Evolutionary conservation across 1,140 invertebrate genomes (phyloP).

Genomic region (Eupeodes corollae): DNA sequence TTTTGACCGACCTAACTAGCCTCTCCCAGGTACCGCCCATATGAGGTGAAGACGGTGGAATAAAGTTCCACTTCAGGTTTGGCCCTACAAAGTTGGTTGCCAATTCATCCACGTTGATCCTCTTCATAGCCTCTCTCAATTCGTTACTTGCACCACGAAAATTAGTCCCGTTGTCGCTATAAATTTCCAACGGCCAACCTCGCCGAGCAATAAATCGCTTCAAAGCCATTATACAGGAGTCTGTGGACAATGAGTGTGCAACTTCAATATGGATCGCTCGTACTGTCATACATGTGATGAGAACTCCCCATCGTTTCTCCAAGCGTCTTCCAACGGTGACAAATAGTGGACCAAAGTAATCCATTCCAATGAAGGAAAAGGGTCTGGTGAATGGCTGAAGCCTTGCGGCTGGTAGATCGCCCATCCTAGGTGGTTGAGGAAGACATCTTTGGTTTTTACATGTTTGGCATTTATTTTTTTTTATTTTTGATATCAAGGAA

Average conservation of each 20-base stretch:
- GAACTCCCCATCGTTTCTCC: slow-evolving; percentile 27
- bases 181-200: too few relatives aligned
- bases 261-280: slow-evolving; percentile 18
- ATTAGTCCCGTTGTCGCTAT: too few relatives aligned
- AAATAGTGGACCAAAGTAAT: slow-evolving; percentile 3
- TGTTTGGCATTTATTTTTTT: too few relatives aligned
- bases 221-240: too few relatives aligned
- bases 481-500: background rate
- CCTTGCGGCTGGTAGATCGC: slow-evolving; percentile 11
- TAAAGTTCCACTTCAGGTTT: slow-evolving; percentile 19
- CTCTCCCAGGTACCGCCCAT: slow-evolving; percentile 23
- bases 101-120: too few relatives aligned
- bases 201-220: too few relatives aligned
- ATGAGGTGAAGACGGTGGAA: slow-evolving; percentile 15
- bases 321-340: slow-evolving; percentile 16
- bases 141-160: too few relatives aligned
- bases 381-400: slow-evolving; percentile 13
- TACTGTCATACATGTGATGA: slow-evolving; percentile 32
- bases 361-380: slow-evolving; percentile 10
- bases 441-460: background rate
- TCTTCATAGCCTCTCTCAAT: too few relatives aligned
- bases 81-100: too few relatives aligned
- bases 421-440: slow-evolving; percentile 11
- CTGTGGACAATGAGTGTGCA: too few relatives aligned
- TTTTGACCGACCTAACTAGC: slow-evolving; percentile 14